Evolutionary conservation across 2,113 vertebrate genomes (phyloP).

Genomic region (Taurulus bubalis): DNA sequence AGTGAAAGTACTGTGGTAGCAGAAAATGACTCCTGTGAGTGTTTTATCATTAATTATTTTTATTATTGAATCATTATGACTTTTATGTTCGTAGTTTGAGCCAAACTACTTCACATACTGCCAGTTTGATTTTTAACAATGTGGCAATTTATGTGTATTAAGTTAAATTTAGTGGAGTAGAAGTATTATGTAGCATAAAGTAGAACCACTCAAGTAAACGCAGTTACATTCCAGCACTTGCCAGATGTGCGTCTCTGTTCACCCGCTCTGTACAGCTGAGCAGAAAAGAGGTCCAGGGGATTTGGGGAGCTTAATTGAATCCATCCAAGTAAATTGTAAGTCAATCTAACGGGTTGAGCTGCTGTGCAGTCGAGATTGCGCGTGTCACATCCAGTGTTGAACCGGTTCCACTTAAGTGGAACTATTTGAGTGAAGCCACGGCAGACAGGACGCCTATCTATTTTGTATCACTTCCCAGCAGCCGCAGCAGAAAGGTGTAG

Average conservation of each 20-base stretch:
- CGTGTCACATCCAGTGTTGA: neutral
- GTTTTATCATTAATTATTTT: neutral
- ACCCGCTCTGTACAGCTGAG: neutral
- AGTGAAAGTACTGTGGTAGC: neutral
- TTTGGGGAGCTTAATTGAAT: slow-evolving; percentile 14
- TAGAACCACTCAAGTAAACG: neutral
- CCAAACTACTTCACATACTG: neutral
- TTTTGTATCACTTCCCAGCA: slow-evolving; percentile 18
- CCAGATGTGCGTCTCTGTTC: too few species aligned
- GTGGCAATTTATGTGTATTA: too few species aligned
- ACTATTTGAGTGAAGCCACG: slow-evolving; percentile 10
- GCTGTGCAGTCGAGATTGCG: too few species aligned
- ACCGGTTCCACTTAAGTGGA: slow-evolving; percentile 13
- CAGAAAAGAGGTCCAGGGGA: neutral
- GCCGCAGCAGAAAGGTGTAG: neutral
- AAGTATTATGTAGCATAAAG: neutral
- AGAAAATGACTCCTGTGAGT: neutral
- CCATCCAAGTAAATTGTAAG: neutral
- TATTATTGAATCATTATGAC: neutral
- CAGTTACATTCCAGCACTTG: too few species aligned
- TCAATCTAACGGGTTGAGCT: slow-evolving; percentile 8
- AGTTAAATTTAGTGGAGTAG: neutral
- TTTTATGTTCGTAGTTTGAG: neutral
- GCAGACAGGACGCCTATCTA: slow-evolving; percentile 30
- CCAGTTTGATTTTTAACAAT: neutral